A percentile compares a stretch with the other conserved stretches of the same genome.
Evolutionary conservation across 2,797 vertebrate genomes (phyloP).

Genomic region (Sebastes oblongus): DNA sequence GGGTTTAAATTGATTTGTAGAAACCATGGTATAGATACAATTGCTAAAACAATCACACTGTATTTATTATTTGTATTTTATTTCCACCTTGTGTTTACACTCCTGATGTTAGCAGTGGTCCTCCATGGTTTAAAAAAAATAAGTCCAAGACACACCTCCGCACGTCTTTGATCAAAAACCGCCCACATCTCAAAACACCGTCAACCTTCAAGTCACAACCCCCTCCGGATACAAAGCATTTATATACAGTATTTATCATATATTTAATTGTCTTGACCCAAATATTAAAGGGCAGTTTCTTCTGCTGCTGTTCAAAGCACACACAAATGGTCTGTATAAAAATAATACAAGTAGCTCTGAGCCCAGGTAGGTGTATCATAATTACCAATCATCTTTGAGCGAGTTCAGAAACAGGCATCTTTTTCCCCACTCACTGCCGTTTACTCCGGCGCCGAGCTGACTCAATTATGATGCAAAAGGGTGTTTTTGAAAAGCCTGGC

Average conservation of each 20-base stretch:
- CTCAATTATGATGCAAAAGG: conserved; percentile 83
- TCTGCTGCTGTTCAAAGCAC: conserved; percentile 29
- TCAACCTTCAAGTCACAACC: background rate
- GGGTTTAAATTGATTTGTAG: background rate
- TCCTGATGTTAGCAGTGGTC: background rate
- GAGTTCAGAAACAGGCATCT: conserved; percentile 71
- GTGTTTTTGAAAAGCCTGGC: conserved; percentile 83
- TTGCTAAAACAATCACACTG: background rate
- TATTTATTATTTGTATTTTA: background rate
- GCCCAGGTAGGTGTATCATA: conserved; percentile 68
- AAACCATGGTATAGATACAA: background rate
- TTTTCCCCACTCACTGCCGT: conserved; percentile 62
- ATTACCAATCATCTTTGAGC: conserved; percentile 76
- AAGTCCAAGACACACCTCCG: background rate
- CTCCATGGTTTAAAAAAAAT: background rate
- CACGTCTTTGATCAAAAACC: conserved; percentile 13
- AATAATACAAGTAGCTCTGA: conserved; percentile 35
- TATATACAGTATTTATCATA: conserved; percentile 5
- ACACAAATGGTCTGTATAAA: conserved; percentile 28
- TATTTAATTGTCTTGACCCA: conserved; percentile 25
- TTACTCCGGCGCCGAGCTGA: conserved; percentile 71
- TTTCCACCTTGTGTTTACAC: background rate
- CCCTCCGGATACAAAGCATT: conserved; percentile 1
- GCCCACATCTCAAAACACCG: conserved; percentile 20
- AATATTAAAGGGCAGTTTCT: conserved; percentile 26